phyloP scores from a whole-genome alignment of 2,113 vertebrate species.

The Perccottus glenii region DNA sequence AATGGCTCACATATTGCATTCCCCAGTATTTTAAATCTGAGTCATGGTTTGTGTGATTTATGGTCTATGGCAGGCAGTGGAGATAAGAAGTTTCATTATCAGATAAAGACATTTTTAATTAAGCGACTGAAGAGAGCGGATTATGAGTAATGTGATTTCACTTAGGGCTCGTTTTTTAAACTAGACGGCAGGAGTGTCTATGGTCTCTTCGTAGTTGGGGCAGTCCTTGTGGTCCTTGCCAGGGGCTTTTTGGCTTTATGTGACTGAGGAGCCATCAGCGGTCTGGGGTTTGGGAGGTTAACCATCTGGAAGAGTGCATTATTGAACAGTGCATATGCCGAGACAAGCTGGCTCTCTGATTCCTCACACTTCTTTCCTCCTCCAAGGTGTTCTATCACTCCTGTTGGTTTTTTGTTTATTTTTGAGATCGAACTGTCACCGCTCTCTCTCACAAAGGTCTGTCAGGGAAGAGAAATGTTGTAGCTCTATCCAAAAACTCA shows the following conservation, averaged over 20 bases:
- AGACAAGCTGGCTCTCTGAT: conserved; percentile 53
- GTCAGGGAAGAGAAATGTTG: too few relatives aligned
- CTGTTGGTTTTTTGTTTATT: neutral
- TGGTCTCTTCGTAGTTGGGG: conserved; percentile 1
- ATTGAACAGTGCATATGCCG: conserved; percentile 73
- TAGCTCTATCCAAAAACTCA: neutral
- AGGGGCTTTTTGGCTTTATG: conserved; percentile 46
- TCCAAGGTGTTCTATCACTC: conserved; percentile 34
- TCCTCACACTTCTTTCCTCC: too few relatives aligned
- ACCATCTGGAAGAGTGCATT: too few relatives aligned
- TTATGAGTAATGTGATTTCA: conserved; percentile 3
- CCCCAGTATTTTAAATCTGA: neutral
- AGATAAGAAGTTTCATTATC: neutral
- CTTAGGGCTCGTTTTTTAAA: neutral
- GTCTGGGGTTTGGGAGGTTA: too few relatives aligned
- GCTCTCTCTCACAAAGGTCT: conserved; percentile 10
- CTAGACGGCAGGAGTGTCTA: neutral
- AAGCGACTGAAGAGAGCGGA: conserved; percentile 1
- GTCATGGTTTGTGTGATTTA: neutral
- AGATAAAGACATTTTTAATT: conserved; percentile 18
- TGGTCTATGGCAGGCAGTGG: neutral
- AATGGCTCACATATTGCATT: conserved; percentile 10
- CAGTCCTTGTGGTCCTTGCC: conserved; percentile 40
- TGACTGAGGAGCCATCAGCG: conserved; percentile 49
- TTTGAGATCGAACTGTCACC: conserved; percentile 6